These are phyloP conservation scores for Pammene aurita DNA, from an alignment of 2,888 invertebrate species.

Conservation along the genomic window DNA sequence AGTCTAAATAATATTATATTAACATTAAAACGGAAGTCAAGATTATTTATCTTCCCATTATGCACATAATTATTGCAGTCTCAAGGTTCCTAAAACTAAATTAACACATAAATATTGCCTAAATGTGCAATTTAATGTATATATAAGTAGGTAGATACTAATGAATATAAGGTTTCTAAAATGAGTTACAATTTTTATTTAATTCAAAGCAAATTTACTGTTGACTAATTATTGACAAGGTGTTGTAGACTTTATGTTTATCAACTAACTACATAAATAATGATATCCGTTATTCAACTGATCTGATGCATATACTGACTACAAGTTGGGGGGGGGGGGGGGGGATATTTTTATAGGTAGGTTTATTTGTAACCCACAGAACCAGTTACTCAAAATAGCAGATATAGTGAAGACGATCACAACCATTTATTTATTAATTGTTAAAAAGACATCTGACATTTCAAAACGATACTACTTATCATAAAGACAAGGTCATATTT, in stretches of 20 bases:
- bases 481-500: slow-evolving; percentile 9
- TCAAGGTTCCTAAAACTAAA: background rate
- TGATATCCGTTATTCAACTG: too few species aligned
- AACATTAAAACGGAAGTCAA: too few species aligned
- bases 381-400: background rate
- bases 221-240: background rate
- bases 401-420: background rate
- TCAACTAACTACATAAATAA: too few species aligned
- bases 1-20: too few species aligned
- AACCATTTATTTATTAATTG: background rate
- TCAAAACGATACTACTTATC: slow-evolving; percentile 9
- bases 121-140: background rate
- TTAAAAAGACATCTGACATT: slow-evolving; percentile 19
- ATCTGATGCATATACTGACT: too few species aligned
- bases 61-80: background rate
- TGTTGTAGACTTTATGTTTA: background rate
- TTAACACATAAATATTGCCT: background rate
- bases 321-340: too few species aligned
- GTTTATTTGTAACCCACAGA: background rate
- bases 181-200: background rate
- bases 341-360: too few species aligned
- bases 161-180: background rate
- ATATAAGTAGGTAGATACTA: background rate
- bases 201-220: background rate
- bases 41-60: too few species aligned